Evolutionary conservation across 2,113 vertebrate genomes (phyloP).

Genomic region (Gila orcuttii): DNA sequence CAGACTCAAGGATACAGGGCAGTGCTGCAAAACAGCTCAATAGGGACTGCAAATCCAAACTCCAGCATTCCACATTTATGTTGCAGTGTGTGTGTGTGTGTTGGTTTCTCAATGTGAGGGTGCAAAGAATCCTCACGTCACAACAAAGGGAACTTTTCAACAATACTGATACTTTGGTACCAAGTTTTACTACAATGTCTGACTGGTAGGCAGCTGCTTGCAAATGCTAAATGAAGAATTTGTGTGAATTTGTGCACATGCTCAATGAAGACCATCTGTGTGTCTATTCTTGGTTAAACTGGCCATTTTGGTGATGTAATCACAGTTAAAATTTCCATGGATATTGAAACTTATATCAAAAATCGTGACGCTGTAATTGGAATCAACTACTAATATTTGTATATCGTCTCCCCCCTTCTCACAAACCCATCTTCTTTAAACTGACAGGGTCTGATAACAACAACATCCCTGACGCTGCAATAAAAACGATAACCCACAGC

Average conservation of each 20-base stretch:
- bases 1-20: constrained; percentile 52
- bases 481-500: not conserved
- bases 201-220: no score
- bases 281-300: not conserved
- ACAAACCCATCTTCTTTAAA: not conserved
- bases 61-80: constrained; percentile 26
- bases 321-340: not conserved
- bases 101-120: not conserved
- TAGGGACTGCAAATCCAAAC: constrained; percentile 46
- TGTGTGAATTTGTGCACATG: not conserved
- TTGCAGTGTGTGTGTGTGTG: not conserved
- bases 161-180: not conserved
- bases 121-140: not conserved
- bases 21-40: constrained; percentile 52
- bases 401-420: not conserved
- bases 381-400: not conserved
- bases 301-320: not conserved
- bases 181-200: not conserved
- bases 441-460: not conserved
- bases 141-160: not conserved
- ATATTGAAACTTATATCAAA: not conserved
- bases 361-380: not conserved
- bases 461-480: not conserved
- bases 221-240: no score
- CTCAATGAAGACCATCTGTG: not conserved